Evolutionary conservation across 1,140 invertebrate species (phyloP).

Genomic region (Sarcophaga bullata): DNA sequence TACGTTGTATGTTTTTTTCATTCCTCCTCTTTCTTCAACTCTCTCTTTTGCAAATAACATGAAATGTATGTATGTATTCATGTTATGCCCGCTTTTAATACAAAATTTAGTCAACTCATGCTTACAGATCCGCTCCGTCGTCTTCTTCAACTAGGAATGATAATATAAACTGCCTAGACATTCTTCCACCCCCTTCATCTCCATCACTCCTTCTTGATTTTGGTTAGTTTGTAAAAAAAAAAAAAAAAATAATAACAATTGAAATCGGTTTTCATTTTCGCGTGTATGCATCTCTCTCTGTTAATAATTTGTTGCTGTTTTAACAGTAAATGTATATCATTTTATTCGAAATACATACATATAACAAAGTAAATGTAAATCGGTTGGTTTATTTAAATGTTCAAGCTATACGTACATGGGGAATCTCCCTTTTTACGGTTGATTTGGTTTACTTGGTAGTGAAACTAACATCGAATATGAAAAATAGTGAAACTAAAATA

Average conservation of each 20-base stretch:
- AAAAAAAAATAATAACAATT: neutral
- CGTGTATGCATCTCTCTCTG: neutral
- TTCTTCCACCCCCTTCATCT: neutral
- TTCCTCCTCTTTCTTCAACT: neutral
- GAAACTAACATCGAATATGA: too few species aligned
- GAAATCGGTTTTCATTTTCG: neutral
- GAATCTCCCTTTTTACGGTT: too few species aligned
- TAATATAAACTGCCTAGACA: neutral
- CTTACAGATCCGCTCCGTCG: neutral
- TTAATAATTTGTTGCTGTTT: neutral
- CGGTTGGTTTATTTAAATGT: too few species aligned
- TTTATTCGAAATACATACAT: too few species aligned
- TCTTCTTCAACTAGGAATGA: neutral
- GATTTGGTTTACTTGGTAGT: too few species aligned
- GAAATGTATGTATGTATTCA: neutral
- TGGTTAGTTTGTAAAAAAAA: neutral
- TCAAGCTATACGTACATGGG: too few species aligned
- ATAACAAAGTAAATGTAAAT: too few species aligned
- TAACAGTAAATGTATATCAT: too few species aligned
- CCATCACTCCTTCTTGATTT: neutral
- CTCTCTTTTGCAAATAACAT: neutral
- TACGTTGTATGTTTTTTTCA: neutral
- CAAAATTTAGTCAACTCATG: conserved; percentile 36
- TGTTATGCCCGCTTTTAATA: neutral
- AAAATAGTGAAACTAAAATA: too few species aligned